Evolutionary conservation across 2,797 vertebrate species (phyloP).

Genomic region (Cossypha dichroa): DNA sequence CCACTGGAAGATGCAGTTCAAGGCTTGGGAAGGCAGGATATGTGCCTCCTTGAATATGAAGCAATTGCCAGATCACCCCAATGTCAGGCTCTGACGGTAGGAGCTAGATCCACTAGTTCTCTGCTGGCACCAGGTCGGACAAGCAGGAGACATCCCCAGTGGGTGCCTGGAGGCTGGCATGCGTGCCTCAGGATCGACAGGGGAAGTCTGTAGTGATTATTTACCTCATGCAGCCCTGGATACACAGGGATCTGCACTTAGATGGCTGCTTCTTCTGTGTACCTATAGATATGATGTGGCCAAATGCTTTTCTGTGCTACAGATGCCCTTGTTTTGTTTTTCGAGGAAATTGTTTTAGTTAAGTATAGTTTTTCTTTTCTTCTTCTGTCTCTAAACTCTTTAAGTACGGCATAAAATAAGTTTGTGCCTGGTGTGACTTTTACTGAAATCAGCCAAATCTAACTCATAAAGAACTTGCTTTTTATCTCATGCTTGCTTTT

Average conservation of each 20-base stretch:
- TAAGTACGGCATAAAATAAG: background rate
- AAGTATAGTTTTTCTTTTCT: background rate
- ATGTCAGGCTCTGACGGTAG: background rate
- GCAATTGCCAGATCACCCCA: background rate
- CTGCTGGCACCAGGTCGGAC: background rate
- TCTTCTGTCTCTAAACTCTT: background rate
- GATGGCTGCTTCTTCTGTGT: background rate
- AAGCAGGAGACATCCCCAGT: background rate
- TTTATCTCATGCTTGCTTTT: background rate
- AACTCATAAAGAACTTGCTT: background rate
- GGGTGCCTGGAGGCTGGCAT: too few relatives aligned
- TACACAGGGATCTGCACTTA: background rate
- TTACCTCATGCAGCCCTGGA: background rate
- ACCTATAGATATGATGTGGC: rapidly evolving
- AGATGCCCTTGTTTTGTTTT: background rate
- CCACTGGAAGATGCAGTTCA: background rate
- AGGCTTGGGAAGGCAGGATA: background rate
- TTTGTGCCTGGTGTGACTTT: background rate
- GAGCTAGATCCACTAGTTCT: background rate
- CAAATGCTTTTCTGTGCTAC: background rate
- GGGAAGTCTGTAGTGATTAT: rapidly evolving
- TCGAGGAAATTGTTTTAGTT: background rate
- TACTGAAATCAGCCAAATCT: background rate
- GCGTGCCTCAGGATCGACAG: rapidly evolving
- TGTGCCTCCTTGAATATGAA: background rate